These are phyloP conservation scores for Ephialtes manifestator DNA, from an alignment of 2,888 invertebrate genomes.

Conservation along the genomic window DNA sequence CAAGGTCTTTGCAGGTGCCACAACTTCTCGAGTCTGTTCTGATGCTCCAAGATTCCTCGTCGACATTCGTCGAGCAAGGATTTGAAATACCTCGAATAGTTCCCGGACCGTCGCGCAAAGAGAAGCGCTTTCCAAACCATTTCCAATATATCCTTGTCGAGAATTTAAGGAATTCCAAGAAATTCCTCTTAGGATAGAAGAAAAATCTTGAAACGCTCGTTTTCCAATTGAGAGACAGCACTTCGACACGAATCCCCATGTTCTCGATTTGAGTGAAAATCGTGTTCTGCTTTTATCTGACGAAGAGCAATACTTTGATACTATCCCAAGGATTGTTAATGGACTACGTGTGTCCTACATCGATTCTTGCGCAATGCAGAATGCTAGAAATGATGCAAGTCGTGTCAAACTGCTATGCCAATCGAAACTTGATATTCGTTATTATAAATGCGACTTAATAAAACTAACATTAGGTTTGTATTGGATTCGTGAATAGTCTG, in stretches of 20 bases:
- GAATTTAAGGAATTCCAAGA: slow-evolving; percentile 53
- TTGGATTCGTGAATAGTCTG: no score
- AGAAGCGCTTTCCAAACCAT: slow-evolving; percentile 48
- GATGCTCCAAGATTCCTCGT: slow-evolving; percentile 7
- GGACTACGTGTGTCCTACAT: background rate
- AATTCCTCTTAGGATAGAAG: slow-evolving; percentile 23
- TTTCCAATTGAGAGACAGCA: slow-evolving; percentile 42
- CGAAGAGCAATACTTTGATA: background rate
- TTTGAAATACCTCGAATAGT: slow-evolving; percentile 58
- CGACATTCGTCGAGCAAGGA: slow-evolving; percentile 31
- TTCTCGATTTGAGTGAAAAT: slow-evolving; percentile 47
- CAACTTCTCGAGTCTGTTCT: slow-evolving; percentile 54
- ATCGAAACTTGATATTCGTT: background rate
- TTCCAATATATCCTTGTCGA: slow-evolving; percentile 50
- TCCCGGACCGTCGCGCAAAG: slow-evolving; percentile 28
- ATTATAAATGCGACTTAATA: no score
- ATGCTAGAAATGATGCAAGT: slow-evolving; percentile 23
- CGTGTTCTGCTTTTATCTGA: background rate
- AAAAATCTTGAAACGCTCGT: slow-evolving; percentile 50
- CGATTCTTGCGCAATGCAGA: background rate
- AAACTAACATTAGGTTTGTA: no score
- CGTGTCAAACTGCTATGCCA: slow-evolving; percentile 38
- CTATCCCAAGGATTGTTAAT: slow-evolving; percentile 9
- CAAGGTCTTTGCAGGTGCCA: slow-evolving; percentile 61
- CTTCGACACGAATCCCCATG: slow-evolving; percentile 44